Evolutionary conservation across 2,888 invertebrate species (phyloP), one percentile per base, ranked within the genome.

Genomic region (Augiades crinisus): DNA sequence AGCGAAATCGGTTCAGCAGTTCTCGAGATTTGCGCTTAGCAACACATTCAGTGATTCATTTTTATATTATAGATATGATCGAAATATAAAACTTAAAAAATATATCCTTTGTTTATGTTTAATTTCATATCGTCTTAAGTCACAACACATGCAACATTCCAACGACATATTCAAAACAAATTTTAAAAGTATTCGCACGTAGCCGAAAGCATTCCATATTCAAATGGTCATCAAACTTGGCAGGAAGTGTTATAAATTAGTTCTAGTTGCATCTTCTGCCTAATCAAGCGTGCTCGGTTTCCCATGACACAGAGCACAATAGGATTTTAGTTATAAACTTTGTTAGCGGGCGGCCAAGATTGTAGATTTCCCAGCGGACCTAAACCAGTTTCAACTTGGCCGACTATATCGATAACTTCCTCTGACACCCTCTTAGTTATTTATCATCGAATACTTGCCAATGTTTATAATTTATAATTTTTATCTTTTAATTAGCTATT

Each of bases 281-380:
- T 79, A 81, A 85, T 84, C 79, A 84, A 84, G 77, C 76, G 71
- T 68, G 70, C 70, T 70, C 64, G 65, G 67, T 69, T 68, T 67
- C 65, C 78, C 75, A 78, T 70, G 76, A 78, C 74, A 75, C 76
- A 67, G 64, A 73, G 72, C 74, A 88, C 86, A 86, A 88, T 86
- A 85, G 80, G 82, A 84, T 84, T 86, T 86, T 73, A 87, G 85
- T 85, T 85, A 71, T 75, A 79, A 89, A 89, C 88, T 89, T 88
- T 85, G 85, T 87, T 86, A 88, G 78, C 68, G 74, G 72, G 73
- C 80, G 79, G 77, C 84, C 85, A 86, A 86, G 87, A 87, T 85
- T 84, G 81, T 67, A 82, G 78, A 88, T 88, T 89, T 89, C 88
- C 88, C 88, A 67, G 63, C 67, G 85, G 88, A 68, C 80, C 64